Evolutionary conservation across 2,888 invertebrate species (phyloP).

Genomic region (Neoscelio sp.): DNA sequence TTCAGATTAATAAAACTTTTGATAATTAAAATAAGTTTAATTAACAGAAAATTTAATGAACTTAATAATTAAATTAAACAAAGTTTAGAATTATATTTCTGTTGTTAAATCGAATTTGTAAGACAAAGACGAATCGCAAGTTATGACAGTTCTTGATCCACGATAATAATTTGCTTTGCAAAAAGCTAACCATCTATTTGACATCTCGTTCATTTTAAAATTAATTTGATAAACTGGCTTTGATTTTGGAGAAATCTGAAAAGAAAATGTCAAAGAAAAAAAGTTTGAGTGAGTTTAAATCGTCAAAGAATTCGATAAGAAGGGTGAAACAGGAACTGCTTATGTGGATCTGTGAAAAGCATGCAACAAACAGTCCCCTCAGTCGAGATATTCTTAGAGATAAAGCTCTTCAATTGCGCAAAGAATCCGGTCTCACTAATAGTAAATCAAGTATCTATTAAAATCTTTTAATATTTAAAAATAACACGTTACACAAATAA

Average conservation of each 20-base stretch:
- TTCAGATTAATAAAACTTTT: no score
- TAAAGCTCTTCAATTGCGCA: slow-evolving; percentile 72
- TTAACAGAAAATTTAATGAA: no score
- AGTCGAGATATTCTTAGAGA: slow-evolving; percentile 70
- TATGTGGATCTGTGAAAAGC: slow-evolving; percentile 75
- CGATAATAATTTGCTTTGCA: slow-evolving; percentile 10
- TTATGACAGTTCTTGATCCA: slow-evolving; percentile 6
- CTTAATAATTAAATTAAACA: no score
- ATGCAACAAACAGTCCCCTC: slow-evolving; percentile 73
- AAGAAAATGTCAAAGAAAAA: slow-evolving; percentile 60
- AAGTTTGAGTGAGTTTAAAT: slow-evolving; percentile 24
- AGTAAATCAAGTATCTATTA: slow-evolving; percentile 8
- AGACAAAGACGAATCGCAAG: slow-evolving; percentile 36
- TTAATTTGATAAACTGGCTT: slow-evolving; percentile 7
- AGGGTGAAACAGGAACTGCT: slow-evolving; percentile 71
- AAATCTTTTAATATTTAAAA: no score
- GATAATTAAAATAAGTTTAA: no score
- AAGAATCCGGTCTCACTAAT: slow-evolving; percentile 68
- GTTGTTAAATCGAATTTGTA: slow-evolving; percentile 19
- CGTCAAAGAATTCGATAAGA: slow-evolving; percentile 61
- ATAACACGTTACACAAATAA: no score
- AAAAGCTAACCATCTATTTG: slow-evolving; percentile 8
- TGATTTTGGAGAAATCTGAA: background rate
- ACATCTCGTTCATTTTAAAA: background rate
- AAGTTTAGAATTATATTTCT: no score